Evolutionary conservation across 2,797 vertebrate genomes (phyloP).

Genomic region (Sebastes paucispinis): DNA sequence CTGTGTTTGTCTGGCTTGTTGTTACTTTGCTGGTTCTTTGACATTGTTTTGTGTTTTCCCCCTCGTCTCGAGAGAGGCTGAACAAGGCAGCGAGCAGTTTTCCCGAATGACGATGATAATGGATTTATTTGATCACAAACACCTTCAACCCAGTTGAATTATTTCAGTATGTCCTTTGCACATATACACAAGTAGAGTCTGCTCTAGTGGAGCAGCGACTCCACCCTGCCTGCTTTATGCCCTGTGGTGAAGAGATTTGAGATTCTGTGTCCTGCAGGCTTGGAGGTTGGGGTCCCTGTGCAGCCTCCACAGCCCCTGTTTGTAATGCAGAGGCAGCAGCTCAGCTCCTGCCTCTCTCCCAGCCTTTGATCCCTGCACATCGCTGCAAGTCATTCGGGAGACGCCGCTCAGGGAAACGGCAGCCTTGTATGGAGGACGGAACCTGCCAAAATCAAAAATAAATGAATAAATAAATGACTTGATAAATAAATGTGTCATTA

Average conservation of each 20-base stretch:
- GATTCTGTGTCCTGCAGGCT: constrained; percentile 7
- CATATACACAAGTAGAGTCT: background rate
- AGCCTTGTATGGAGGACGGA: constrained; percentile 17
- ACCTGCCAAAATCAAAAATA: no score
- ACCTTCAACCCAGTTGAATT: background rate
- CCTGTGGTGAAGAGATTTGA: constrained; percentile 3
- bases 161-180: background rate
- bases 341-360: background rate
- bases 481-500: no score
- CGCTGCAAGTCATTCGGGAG: constrained; percentile 29
- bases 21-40: constrained; percentile 62
- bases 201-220: constrained; percentile 7
- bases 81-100: constrained; percentile 53
- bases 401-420: constrained; percentile 32
- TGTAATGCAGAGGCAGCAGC: constrained; percentile 21
- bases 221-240: background rate
- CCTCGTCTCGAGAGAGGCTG: constrained; percentile 22
- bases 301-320: constrained; percentile 6
- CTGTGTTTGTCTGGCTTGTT: constrained; percentile 46
- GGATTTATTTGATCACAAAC: background rate
- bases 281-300: background rate
- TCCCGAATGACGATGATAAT: background rate
- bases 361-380: constrained; percentile 4
- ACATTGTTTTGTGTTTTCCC: constrained; percentile 44
- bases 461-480: no score